Evolutionary conservation across 2,888 invertebrate genomes (phyloP), one percentile per base, ranked within the genome.

Genomic region (Argyresthia albistria): DNA sequence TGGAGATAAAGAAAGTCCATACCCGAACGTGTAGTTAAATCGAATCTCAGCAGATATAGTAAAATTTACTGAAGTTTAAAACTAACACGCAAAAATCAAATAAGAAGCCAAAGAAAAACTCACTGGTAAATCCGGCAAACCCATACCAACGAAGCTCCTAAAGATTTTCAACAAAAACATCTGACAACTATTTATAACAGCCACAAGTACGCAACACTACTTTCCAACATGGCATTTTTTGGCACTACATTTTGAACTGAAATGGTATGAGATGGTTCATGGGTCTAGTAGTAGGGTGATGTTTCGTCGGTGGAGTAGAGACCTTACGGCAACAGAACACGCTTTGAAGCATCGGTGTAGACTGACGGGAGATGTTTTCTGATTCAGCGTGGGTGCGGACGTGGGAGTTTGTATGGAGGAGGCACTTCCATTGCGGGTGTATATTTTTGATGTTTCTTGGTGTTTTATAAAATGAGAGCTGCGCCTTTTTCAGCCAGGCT

Each of bases 271-370:
- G 25, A 25, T 25, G 25, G 3, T 39, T n/a, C 1, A 39, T 39
- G 39, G n/a, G n/a, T 9, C 8, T 1, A n/a, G 39, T 8, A 4
- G 39, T 39, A 39, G n/a, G 52, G 51, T 58, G 63, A 61, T 55
- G 58, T 14, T 54, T 52, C 39, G 51, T 56, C 54, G 37, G 54
- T 47, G 52, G 46, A 52, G 45, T 56, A 66, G 66, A 69, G 71
- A 86, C 86, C 84, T 86, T 81, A 65, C 77, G 80, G 63, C 86
- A 87, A 76, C 86, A 87, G 67, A 87, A 75, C 72, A 87, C 84
- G 69, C 76, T 74, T 60, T 73, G 80, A 66, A 87, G 73, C 86
- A 87, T 87, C 73, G 76, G 64, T 71, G 78, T 80, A 79, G 80
- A 73, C 59, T 62, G 60, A 56, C 56, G 56, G 60, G 58, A 55